These are phyloP conservation scores for Saxidomus purpurata DNA, from an alignment of 1,140 invertebrate genomes.

Conservation along the genomic window DNA sequence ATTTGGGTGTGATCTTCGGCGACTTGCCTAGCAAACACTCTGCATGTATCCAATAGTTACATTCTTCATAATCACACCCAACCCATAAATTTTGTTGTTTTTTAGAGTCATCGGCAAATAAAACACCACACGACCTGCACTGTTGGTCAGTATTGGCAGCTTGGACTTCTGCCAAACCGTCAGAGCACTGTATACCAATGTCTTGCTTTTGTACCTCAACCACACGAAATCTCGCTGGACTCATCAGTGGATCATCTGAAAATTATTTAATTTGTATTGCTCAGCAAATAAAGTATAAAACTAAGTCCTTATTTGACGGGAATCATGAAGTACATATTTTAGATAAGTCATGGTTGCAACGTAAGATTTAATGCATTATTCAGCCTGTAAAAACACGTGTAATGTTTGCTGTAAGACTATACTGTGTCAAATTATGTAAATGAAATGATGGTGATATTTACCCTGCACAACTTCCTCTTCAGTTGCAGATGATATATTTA, in stretches of 20 bases:
- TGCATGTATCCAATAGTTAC: neutral
- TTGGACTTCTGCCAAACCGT: neutral
- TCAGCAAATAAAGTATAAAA: neutral
- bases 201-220: neutral
- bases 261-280: neutral
- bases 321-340: neutral
- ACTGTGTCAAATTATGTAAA: too few relatives aligned
- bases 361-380: neutral
- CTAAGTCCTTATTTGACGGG: neutral
- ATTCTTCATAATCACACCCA: neutral
- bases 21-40: neutral
- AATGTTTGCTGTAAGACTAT: too few relatives aligned
- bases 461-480: too few relatives aligned
- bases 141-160: neutral
- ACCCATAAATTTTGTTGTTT: neutral
- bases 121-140: neutral
- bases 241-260: neutral
- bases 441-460: too few relatives aligned
- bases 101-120: neutral
- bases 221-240: neutral
- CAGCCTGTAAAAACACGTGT: too few relatives aligned
- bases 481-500: neutral
- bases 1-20: neutral
- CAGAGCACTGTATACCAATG: neutral
- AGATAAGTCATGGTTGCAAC: neutral